phyloP scores from a whole-genome alignment of 2,797 vertebrate genomes.

The Choloepus didactylus region DNA sequence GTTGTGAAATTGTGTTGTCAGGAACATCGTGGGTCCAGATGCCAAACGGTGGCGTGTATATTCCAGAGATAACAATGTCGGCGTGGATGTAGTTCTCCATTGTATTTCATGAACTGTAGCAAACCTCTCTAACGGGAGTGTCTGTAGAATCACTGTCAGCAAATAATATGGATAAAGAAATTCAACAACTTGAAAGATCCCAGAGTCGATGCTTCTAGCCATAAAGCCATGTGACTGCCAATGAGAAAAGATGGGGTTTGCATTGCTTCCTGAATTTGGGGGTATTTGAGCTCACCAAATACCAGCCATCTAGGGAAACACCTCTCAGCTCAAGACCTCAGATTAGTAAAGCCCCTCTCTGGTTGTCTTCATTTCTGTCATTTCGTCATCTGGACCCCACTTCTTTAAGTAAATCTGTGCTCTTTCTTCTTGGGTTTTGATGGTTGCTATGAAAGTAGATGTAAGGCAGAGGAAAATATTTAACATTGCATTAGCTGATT shows the following conservation, averaged over 20 bases:
- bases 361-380: not conserved
- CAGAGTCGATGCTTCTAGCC: not conserved
- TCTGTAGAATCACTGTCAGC: not conserved
- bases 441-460: not conserved
- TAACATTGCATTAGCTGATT: not conserved
- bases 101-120: no score
- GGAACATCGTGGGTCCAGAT: not conserved
- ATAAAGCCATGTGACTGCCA: not conserved
- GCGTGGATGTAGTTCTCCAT: not conserved
- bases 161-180: not conserved
- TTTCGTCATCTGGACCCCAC: not conserved
- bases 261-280: not conserved
- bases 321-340: not conserved
- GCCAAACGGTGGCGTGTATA: fast-evolving
- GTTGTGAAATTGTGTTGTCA: not conserved
- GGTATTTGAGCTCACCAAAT: fast-evolving
- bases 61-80: not conserved
- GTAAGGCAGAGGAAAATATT: not conserved
- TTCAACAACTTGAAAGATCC: not conserved
- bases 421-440: not conserved
- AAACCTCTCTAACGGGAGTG: not conserved
- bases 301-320: not conserved
- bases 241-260: not conserved
- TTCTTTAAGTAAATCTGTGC: no score
- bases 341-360: not conserved